Evolutionary conservation across 2,797 vertebrate genomes (phyloP).

Genomic region (Lophotriccus pileatus): DNA sequence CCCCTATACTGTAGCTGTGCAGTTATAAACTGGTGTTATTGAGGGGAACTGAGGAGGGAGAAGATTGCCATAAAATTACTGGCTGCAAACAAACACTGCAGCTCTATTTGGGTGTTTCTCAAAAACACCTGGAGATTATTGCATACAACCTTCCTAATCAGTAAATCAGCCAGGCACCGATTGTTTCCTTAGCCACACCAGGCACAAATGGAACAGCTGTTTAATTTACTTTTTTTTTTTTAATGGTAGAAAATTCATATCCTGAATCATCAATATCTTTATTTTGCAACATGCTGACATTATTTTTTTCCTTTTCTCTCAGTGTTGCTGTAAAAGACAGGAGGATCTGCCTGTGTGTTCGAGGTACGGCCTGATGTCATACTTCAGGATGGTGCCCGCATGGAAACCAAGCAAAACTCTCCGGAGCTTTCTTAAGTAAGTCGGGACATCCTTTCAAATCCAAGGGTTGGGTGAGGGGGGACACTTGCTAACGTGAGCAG

Average conservation of each 20-base stretch:
- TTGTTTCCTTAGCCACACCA: conserved; percentile 55
- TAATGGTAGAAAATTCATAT: conserved; percentile 51
- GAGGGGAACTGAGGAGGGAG: conserved; percentile 12
- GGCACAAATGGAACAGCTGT: conserved; percentile 67
- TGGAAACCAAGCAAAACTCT: neutral
- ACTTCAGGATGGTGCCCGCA: neutral
- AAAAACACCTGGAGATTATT: conserved; percentile 50
- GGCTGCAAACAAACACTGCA: conserved; percentile 52
- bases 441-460: neutral
- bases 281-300: conserved; percentile 8
- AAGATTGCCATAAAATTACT: conserved; percentile 51
- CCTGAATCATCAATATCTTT: conserved; percentile 46
- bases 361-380: neutral
- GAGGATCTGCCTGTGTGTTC: neutral
- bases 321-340: neutral
- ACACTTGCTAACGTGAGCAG: neutral
- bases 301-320: neutral
- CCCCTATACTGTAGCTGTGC: conserved; percentile 1
- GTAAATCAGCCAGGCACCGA: conserved; percentile 50
- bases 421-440: neutral
- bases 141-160: conserved; percentile 32
- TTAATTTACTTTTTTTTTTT: conserved; percentile 58
- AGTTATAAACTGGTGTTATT: conserved; percentile 32
- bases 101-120: conserved; percentile 37
- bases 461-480: neutral